Evolutionary conservation across 2,797 vertebrate species (phyloP), one percentile per base, ranked within the genome.

Genomic region (Triplophysa bombifrons): DNA sequence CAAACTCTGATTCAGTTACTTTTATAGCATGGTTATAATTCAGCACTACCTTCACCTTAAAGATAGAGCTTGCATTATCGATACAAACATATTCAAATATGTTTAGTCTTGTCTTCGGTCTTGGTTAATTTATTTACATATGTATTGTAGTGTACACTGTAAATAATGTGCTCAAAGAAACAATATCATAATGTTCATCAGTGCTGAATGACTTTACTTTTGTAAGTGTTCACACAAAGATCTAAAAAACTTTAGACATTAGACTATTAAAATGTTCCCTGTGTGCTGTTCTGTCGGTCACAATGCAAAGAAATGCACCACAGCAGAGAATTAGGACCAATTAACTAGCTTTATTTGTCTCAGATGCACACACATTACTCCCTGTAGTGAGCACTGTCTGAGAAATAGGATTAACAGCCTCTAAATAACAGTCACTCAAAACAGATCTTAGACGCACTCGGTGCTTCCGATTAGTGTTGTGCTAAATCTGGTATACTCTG

Each of bases 391-490:
- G 80, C 58, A 64, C 60, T 64, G 38, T 58, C 63, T 83, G 80
- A 82, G 76, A 86, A 83, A 80, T 44, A 71, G 83, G 83, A 85
- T 88, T 85, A 86, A 76, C 51, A 61, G 61, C 34, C 78, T 80
- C 65, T 83, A 84, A 85, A 87, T 87, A 84, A 80, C 77, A 82
- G 53, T 80, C 69, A 84, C 81, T 84, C 79, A 81, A 79, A 70
- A 66, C 51, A 56, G 61, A 83, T 81, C 76, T 81, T 74, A 75
- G 64, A 46, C 41, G 74, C 72, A 68, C 73, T 84, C 75, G 81
- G 83, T 79, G 72, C 68, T 70, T 76, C 68, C 72, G 76, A 81
- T 86, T 79, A 84, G 77, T 86, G 76, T 30, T 72, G 76, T 79
- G 66, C 69, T 51, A 80, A 81, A 82, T 81, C 81, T 79, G 73